Evolutionary conservation across 2,797 vertebrate genomes (phyloP).

Genomic region (Petrocephalus schoutedeni): DNA sequence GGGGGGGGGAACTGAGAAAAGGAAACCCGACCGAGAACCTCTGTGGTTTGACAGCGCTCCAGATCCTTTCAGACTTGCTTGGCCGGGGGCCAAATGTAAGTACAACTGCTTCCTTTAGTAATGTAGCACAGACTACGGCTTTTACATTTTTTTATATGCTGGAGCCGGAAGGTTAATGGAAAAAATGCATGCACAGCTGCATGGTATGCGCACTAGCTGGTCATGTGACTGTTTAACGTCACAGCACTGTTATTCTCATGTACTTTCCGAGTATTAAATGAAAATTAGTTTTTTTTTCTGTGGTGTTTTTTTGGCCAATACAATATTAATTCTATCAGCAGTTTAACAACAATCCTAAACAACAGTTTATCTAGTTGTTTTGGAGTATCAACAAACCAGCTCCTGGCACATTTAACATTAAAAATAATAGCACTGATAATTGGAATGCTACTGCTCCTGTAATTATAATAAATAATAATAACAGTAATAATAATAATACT

Average conservation of each 20-base stretch:
- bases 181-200: constrained; percentile 23
- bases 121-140: constrained; percentile 61
- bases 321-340: neutral
- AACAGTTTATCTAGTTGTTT: too few relatives aligned
- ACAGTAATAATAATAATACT: neutral
- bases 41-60: constrained; percentile 70
- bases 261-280: constrained; percentile 14
- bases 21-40: constrained; percentile 70
- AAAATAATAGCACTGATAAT: too few relatives aligned
- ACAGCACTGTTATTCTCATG: constrained; percentile 20
- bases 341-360: too few relatives aligned
- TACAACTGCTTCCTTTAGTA: constrained; percentile 77
- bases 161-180: neutral
- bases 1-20: constrained; percentile 51
- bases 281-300: neutral
- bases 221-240: constrained; percentile 30
- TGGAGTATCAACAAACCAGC: too few relatives aligned
- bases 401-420: too few relatives aligned
- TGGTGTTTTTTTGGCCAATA: neutral
- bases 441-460: too few relatives aligned
- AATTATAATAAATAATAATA: neutral
- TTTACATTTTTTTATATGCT: constrained; percentile 59
- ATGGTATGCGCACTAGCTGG: constrained; percentile 24
- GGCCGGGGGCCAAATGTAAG: constrained; percentile 69
- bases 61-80: constrained; percentile 74